Evolutionary conservation across 1,140 invertebrate genomes (phyloP), one percentile per base, ranked within the genome.

Genomic region (Planococcus citri): DNA sequence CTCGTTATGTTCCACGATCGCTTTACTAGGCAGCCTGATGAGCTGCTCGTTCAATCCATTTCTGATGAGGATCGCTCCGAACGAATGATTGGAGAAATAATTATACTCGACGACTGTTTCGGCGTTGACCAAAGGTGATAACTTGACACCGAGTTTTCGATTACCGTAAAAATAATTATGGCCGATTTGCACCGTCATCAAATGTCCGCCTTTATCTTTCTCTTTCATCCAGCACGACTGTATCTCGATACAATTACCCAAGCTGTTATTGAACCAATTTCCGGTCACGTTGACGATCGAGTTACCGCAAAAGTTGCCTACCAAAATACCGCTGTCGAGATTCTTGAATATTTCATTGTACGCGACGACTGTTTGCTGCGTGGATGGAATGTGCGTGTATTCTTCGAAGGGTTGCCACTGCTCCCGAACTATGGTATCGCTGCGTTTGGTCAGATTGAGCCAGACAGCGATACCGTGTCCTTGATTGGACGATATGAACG

Each of bases 311-410:
- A 84, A 88, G 76, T 91, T 91, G 41, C 89, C 88, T 70, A 88
- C 81, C 12, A 95, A 78, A 20, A 96, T 81, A 9, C 93, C 94
- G 21, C 87, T 84, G 74, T 92, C 90, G 9, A 88, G 77, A 77
- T 97, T 97, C 58, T 87, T 85, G 70, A 87, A 86, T 72, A 97
- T 85, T 76, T 88, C 85, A 0, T 90, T 92, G 79, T 95, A 94
- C 75, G 94, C 87, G 10, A 97, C 81, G 0, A 88, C 86, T 0
- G 88, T 92, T 0, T 90, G 90, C 79, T 95, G 92, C 77, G 89
- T 88, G 27, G 89, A 14, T 25, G 60, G 22, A 3, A 64, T 17
- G 22, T 64, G 25, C 22, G 21, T 24, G 22, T 64, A 64, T 27
- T 64, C 60, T 9, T 25, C 60, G 10, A 14, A 10, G 2, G 21